Evolutionary conservation across 2,888 invertebrate genomes (phyloP), one percentile per base, ranked within the genome.

Genomic region (Cheilosia scutellata): DNA sequence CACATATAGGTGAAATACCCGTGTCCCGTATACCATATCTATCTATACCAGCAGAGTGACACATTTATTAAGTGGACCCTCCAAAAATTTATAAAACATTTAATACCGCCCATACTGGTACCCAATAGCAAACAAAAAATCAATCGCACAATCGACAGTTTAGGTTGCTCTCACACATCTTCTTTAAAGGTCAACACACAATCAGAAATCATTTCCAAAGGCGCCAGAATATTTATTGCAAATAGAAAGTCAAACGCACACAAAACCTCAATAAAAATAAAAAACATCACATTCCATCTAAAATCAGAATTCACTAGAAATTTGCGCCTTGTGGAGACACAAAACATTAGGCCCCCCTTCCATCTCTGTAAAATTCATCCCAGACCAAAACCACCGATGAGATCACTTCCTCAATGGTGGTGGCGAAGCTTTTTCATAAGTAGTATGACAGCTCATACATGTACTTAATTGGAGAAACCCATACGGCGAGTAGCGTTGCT

Each of bases 301-400:
- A 44, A 29, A 25, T 47, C 20, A 53, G 42, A 37, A 47, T 37
- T 55, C 44, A 33, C 4, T 7, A 40, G 27, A 75, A 57, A 49
- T 47, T 37, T 25, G 13, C 33, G n/a, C n/a, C n/a, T n/a, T n/a
- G n/a, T n/a, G 3, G 9, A 47, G 7, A 31, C 44, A 33, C 7
- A 7, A n/a, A 57, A 29, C 7, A 9, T 13, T 25, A 9, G 1
- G 25, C 25, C n/a, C 70, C 62, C 37, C 31, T 29, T 40, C 4
- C 37, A 20, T 1, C 37, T 16, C 25, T 57, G 60, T 70, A 4
- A 37, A 37, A 37, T 4, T 11, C 77, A 60, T 44, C 42, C n/a
- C 47, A 29, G 27, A 25, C 55, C 27, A 29, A 49, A 62, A 57
- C 60, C n/a, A 40, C 49, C 57, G 78, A 78, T 78, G 78, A 78